A percentile compares a stretch with the other conserved stretches of the same genome.
Evolutionary conservation across 1,140 invertebrate species (phyloP).

Genomic region (Alviniconcha marisindica): DNA sequence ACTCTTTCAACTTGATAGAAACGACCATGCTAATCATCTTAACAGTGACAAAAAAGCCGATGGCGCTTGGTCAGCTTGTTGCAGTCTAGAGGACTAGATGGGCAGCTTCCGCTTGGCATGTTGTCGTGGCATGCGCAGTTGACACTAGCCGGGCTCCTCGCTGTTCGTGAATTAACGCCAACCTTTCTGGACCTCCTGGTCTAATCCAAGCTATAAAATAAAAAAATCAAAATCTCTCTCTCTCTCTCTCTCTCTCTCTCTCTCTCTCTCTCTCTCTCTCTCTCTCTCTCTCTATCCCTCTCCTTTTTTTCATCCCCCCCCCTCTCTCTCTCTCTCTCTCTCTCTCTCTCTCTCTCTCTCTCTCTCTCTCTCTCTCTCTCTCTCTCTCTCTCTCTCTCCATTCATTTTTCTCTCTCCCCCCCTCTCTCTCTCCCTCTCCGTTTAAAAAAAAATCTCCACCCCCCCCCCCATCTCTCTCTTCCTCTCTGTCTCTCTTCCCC

Average conservation of each 20-base stretch:
- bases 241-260: background rate
- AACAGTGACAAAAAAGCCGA: too few species aligned
- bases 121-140: background rate
- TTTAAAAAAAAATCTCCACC: too few species aligned
- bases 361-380: background rate
- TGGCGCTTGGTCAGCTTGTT: too few species aligned
- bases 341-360: slow-evolving; percentile 14
- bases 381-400: background rate
- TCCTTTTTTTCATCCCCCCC: background rate
- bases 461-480: too few species aligned
- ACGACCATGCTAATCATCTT: too few species aligned
- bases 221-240: background rate
- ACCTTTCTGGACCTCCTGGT: too few species aligned
- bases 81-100: background rate
- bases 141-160: background rate
- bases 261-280: background rate
- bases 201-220: too few species aligned
- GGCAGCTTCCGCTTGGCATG: background rate
- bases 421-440: slow-evolving; percentile 7
- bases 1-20: too few species aligned
- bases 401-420: background rate
- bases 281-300: background rate
- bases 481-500: too few species aligned
- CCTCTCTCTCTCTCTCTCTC: background rate
- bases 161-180: background rate